Evolutionary conservation across 2,113 vertebrate species (phyloP), one percentile per base, ranked within the genome.

Genomic region (Ceyx cyanopectus): DNA sequence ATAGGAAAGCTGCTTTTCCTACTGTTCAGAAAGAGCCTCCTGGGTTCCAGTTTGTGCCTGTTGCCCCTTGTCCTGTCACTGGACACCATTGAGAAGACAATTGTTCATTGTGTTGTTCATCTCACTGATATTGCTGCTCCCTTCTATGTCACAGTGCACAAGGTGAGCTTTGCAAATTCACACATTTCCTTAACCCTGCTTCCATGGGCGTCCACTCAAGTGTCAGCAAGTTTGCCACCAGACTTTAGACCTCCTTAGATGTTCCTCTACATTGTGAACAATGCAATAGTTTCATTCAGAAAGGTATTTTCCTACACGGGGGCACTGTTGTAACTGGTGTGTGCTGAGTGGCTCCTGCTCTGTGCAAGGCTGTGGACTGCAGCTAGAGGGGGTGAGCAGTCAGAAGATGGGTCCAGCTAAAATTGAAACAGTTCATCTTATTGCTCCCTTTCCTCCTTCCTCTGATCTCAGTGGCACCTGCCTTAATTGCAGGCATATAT

Each of bases 351-450:
- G n/a, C 45, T 93, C 29, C 50, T 37, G 60, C 9, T 22, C 34
- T 46, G 74, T 96, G 95, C 77, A 89, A 94, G 80, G 66, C 81
- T 95, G 46, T 68, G 83, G 66, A 8, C 89, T 54, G 87, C 94
- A 95, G 96, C 92, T 94, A 94, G 95, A 96, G 94, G 95, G 94
- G 85, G 94, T 93, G 92, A 95, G 91, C 91, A 77, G 78, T 87
- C 91, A 96, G 91, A 83, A 92, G 81, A 95, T 90, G 23, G 45
- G 82, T 87, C 46, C 54, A 70, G 72, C 79, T 87, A 67, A 61
- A 77, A 91, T 87, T 26, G 16, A 43, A 87, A 82, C 56, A 85
- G 45, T 41, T 74, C 20, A 4, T 80, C 56, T 74, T 81, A 51
- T 75, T 23, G 56, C 48, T 78, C 13, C 70, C 41, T 68, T 72